Evolutionary conservation across 2,113 vertebrate species (phyloP), one percentile per base, ranked within the genome.

Genomic region (Crypturellus undulatus): DNA sequence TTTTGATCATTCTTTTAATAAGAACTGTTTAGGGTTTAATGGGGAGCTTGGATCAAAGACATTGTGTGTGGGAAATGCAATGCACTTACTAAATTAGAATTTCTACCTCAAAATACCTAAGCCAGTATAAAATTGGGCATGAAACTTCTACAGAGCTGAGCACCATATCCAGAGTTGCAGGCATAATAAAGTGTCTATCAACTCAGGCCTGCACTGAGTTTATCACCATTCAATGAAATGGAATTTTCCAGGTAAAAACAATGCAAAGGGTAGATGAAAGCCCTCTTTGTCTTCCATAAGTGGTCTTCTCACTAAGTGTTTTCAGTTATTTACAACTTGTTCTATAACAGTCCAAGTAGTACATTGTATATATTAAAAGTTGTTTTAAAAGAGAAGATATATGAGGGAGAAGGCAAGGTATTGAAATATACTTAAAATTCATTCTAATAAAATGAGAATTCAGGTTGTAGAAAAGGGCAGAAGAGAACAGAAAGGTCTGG

Each of bases 391-490:
- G 36, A 94, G 92, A 89, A 91, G 82, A n/a, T 28, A 21, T 32
- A 68, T 73, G 62, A 21, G 34, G 32, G 25, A 81, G 85, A 81
- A 69, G 14, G 42, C 40, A 49, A 62, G 71, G 43, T 78, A 40
- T 14, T 95, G 94, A 94, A 91, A 96, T 95, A 85, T 64, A 90
- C 34, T 78, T 60, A 72, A 91, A 96, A 67, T 73, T 92, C 68
- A 86, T 92, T 97, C 71, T 88, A 49, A 64, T 96, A 97, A 97
- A 97, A 98, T 96, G 92, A 97, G 95, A 97, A 97, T 96, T 96
- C 94, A 97, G 90, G 95, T 94, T 94, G 81, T 90, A 83, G 87
- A 47, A 96, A 97, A 97, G 96, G 90, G 78, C 90, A 97, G 68
- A 87, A 85, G 15, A 68, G 93, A 95, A 68, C 25, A 96, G 82